phyloP scores from a whole-genome alignment of 2,113 vertebrate genomes.

The Myiopsitta monachus region DNA sequence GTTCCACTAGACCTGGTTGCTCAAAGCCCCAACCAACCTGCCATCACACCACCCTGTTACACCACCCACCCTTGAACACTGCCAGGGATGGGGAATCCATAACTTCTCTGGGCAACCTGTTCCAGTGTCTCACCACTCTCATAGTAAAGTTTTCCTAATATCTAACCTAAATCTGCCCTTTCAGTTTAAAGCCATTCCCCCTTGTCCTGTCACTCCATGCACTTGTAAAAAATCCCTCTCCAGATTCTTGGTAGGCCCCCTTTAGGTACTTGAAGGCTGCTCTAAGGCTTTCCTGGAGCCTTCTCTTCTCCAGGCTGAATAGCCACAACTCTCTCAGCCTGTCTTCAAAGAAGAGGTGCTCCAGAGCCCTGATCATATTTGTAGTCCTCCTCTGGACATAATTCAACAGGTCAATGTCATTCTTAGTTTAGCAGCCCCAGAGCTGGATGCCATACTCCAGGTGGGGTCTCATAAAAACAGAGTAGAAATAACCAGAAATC shows the following conservation, averaged over 20 bases:
- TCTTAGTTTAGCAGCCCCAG: background rate
- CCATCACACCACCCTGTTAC: background rate
- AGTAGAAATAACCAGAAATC: background rate
- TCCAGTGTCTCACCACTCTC: background rate
- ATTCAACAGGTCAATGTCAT: background rate
- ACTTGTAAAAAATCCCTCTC: background rate
- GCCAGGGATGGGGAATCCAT: background rate
- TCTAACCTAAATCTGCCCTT: background rate
- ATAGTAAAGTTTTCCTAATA: background rate
- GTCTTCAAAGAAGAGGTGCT: background rate
- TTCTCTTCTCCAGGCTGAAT: background rate
- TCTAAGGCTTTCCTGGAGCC: background rate
- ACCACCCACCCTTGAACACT: background rate
- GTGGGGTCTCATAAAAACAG: background rate
- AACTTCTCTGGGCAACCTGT: background rate
- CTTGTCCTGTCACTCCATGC: accelerated
- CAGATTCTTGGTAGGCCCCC: background rate
- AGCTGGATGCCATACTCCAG: background rate
- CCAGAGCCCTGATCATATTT: background rate
- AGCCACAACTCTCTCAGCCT: background rate
- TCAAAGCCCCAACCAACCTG: background rate
- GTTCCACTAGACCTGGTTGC: background rate
- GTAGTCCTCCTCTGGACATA: background rate
- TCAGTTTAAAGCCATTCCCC: background rate
- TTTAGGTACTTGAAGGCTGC: background rate